Conservation (phyloP, 2,888 invertebrate genomes). For the Leucozona laternaria region DNA sequence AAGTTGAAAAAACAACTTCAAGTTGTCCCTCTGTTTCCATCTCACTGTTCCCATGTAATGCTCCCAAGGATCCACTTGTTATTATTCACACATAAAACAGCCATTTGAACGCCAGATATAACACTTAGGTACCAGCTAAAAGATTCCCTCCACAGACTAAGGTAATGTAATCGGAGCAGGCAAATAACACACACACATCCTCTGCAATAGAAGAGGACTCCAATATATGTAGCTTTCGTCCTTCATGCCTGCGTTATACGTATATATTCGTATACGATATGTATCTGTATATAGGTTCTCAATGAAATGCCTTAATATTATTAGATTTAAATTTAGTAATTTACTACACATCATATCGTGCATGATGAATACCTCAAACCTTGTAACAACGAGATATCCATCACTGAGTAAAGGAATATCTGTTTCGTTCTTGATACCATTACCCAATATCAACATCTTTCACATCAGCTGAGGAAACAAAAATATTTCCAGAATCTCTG, state of each 20-base stretch:
- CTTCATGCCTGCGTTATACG: no score
- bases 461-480: conserved; percentile 38
- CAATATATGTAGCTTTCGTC: background rate
- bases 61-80: conserved; percentile 56
- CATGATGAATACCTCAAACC: conserved; percentile 23
- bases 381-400: conserved; percentile 55
- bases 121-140: background rate
- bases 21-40: conserved; percentile 41
- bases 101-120: conserved; percentile 54
- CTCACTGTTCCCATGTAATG: background rate
- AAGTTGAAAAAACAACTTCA: conserved; percentile 54
- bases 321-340: conserved; percentile 74
- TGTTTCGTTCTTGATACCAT: conserved; percentile 75
- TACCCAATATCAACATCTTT: conserved; percentile 74
- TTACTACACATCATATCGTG: conserved; percentile 66
- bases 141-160: background rate
- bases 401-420: conserved; percentile 70
- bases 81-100: conserved; percentile 69
- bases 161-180: conserved; percentile 46
- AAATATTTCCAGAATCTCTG: conserved; percentile 24
- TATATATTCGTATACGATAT: no score
- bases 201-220: background rate
- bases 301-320: conserved; percentile 60
- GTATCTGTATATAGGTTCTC: conserved; percentile 18
- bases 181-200: background rate